These are phyloP conservation scores for Tiaroga cobitis DNA, from an alignment of 2,797 vertebrate species.

Conservation along the genomic window DNA sequence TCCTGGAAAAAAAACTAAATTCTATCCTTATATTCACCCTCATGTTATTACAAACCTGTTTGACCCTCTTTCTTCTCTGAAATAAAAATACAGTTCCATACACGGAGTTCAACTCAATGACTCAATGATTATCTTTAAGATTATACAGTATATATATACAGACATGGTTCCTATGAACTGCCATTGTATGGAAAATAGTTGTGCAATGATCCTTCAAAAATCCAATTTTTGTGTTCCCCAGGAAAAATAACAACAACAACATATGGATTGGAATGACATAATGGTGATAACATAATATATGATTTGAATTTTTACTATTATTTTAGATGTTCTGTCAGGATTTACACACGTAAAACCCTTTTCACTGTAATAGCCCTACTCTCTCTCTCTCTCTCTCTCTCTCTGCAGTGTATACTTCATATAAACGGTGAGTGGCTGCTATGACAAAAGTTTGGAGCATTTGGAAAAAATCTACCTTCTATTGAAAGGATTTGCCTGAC, in stretches of 20 bases:
- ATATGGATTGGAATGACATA: not conserved
- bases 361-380: no score
- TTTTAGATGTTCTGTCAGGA: not conserved
- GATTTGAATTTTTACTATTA: not conserved
- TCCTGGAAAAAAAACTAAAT: not conserved
- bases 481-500: conserved; percentile 2
- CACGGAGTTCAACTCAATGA: no score
- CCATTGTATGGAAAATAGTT: not conserved
- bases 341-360: not conserved
- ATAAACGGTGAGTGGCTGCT: not conserved
- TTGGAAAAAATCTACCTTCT: not conserved
- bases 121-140: not conserved
- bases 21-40: not conserved
- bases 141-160: no score
- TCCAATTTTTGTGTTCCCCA: not conserved
- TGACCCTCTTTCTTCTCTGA: not conserved
- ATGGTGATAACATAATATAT: not conserved
- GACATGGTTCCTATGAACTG: not conserved
- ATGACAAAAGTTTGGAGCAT: not conserved
- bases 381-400: not conserved
- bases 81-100: not conserved
- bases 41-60: not conserved
- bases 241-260: not conserved
- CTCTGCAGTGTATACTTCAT: not conserved
- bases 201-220: not conserved